These are phyloP conservation scores for Therioaphis trifolii DNA, from an alignment of 2,888 invertebrate genomes.

Conservation along the genomic window DNA sequence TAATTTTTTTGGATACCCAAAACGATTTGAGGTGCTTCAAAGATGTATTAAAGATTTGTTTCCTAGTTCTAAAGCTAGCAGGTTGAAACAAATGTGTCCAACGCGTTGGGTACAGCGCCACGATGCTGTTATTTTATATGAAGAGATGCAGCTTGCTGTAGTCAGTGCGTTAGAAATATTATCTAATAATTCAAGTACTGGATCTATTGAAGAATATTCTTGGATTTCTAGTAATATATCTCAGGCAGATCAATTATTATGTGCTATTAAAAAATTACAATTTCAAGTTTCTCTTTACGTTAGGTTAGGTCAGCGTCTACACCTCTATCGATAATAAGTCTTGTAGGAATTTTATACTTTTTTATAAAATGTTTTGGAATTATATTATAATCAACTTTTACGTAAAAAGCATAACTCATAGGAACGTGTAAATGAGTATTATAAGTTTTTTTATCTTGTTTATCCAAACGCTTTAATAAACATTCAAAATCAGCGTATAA, in stretches of 20 bases:
- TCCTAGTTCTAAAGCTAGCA: constrained; percentile 26
- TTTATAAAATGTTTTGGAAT: too few relatives aligned
- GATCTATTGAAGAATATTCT: constrained; percentile 57
- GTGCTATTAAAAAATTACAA: constrained; percentile 12
- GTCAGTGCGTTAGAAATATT: constrained; percentile 23
- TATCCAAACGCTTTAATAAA: too few relatives aligned
- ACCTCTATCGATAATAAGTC: too few relatives aligned
- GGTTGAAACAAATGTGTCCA: constrained; percentile 61
- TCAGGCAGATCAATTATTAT: constrained; percentile 38
- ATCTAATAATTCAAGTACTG: constrained; percentile 31
- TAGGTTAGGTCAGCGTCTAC: too few relatives aligned
- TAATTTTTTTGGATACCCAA: constrained; percentile 41
- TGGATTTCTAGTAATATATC: constrained; percentile 28
- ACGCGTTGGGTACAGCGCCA: constrained; percentile 20
- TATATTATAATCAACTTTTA: too few relatives aligned
- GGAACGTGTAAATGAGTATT: too few relatives aligned
- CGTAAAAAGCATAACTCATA: too few relatives aligned
- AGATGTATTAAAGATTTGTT: constrained; percentile 17
- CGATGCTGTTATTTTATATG: constrained; percentile 64
- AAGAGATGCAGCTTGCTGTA: constrained; percentile 21
- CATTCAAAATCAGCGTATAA: too few relatives aligned
- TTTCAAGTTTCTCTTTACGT: constrained; percentile 27
- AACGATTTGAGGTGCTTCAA: constrained; percentile 25
- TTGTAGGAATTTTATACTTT: too few relatives aligned
- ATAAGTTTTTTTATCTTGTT: too few relatives aligned